A percentile compares a stretch with the other conserved stretches of the same genome.
These are phyloP conservation scores for Pavo muticus DNA, from an alignment of 2,113 vertebrate genomes.

Conservation along the genomic window DNA sequence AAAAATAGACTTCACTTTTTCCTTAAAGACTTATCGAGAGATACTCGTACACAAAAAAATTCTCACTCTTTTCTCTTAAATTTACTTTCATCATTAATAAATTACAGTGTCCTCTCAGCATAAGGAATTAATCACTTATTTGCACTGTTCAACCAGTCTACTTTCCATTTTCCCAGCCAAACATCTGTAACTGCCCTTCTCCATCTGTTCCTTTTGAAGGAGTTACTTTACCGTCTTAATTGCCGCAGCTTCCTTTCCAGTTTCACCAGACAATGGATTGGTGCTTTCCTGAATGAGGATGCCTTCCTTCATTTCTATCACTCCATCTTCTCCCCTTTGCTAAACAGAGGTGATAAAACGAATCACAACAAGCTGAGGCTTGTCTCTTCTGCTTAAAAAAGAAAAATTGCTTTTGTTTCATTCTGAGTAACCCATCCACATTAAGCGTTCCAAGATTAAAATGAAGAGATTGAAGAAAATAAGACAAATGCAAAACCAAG, in stretches of 20 bases:
- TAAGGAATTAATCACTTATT: slow-evolving; percentile 2
- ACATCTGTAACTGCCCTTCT: slow-evolving; percentile 19
- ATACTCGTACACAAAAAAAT: not conserved
- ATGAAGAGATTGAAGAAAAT: not conserved
- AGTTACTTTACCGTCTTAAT: slow-evolving; percentile 3
- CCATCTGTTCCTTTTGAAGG: not conserved
- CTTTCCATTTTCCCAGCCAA: slow-evolving; percentile 23
- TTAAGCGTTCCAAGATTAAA: not conserved
- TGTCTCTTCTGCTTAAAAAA: accelerated
- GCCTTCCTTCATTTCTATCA: not conserved
- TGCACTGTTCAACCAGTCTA: not conserved
- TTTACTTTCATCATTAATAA: not conserved
- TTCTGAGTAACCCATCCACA: not conserved
- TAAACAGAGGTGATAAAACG: not conserved
- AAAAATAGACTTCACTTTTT: not conserved
- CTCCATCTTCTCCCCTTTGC: not conserved
- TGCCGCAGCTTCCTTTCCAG: not conserved
- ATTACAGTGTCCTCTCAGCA: not conserved
- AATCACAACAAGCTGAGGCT: not conserved
- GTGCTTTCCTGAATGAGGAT: not conserved
- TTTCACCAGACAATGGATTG: slow-evolving; percentile 6
- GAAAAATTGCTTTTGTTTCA: not conserved
- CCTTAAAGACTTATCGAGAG: not conserved
- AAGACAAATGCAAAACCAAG: not conserved
- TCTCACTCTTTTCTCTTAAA: not conserved